Evolutionary conservation across 2,797 vertebrate genomes (phyloP).

Genomic region (Eulemur albifrons): DNA sequence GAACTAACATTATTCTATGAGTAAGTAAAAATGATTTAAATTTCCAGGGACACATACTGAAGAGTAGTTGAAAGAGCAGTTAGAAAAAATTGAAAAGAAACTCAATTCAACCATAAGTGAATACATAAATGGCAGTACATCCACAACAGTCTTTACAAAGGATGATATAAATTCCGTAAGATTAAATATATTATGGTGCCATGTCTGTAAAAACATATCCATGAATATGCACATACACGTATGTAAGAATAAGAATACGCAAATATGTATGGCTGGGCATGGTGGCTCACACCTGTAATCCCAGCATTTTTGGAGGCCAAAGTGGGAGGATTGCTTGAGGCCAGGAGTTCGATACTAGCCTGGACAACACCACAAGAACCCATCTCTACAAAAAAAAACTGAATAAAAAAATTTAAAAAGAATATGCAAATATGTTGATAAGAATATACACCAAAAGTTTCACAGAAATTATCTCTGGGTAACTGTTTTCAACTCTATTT

Average conservation of each 20-base stretch:
- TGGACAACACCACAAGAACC: not conserved
- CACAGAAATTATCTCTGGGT: not conserved
- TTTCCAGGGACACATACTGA: not conserved
- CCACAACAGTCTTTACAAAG: not conserved
- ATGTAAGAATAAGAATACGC: not conserved
- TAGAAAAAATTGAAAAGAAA: not conserved
- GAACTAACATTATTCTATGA: not conserved
- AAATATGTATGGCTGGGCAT: not conserved
- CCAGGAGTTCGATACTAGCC: not conserved
- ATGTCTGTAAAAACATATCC: not conserved
- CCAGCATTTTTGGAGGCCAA: not conserved
- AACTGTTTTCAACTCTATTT: not conserved
- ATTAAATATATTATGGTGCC: not conserved
- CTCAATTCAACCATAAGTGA: not conserved
- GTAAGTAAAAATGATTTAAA: slow-evolving; percentile 17
- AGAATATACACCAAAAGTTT: not conserved
- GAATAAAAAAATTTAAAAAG: not conserved
- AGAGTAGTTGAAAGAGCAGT: not conserved
- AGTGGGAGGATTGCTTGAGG: not conserved
- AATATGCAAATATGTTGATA: not conserved
- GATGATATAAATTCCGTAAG: not conserved
- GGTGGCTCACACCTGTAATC: not conserved
- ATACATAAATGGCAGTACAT: not conserved
- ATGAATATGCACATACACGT: not conserved
- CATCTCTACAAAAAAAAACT: not conserved